A percentile compares a stretch with the other conserved stretches of the same genome.
These are phyloP conservation scores for Laticauda colubrina DNA, from an alignment of 2,113 vertebrate genomes.

Conservation along the genomic window DNA sequence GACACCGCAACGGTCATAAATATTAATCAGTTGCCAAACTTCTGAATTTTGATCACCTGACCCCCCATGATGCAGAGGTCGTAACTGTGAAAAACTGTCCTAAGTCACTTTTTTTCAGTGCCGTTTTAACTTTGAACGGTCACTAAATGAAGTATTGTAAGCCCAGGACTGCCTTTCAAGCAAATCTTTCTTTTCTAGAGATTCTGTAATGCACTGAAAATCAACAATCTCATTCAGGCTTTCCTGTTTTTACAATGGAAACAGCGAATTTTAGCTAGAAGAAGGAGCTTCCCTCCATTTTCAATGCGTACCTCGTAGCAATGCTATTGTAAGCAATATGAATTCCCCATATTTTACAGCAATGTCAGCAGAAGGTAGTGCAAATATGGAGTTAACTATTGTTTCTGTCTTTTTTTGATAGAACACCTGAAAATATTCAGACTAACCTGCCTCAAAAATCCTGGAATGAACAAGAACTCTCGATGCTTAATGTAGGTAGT, in stretches of 20 bases:
- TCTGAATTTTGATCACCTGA: no score
- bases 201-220: neutral
- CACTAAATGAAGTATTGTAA: no score
- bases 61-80: no score
- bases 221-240: neutral
- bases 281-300: neutral
- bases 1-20: no score
- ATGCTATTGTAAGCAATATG: neutral
- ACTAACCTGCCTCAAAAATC: neutral
- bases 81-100: no score
- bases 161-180: neutral
- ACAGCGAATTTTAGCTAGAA: no score
- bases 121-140: no score
- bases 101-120: no score
- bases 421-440: neutral
- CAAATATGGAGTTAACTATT: neutral
- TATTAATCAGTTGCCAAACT: no score
- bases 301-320: neutral
- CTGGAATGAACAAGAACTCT: neutral
- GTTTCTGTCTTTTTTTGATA: neutral
- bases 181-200: neutral
- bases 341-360: no score
- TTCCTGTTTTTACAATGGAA: no score
- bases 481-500: no score
- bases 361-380: neutral